A percentile compares a stretch with the other conserved stretches of the same genome.
These are phyloP conservation scores for Plutomurus gul DNA, from an alignment of 1,140 invertebrate genomes.

Conservation along the genomic window DNA sequence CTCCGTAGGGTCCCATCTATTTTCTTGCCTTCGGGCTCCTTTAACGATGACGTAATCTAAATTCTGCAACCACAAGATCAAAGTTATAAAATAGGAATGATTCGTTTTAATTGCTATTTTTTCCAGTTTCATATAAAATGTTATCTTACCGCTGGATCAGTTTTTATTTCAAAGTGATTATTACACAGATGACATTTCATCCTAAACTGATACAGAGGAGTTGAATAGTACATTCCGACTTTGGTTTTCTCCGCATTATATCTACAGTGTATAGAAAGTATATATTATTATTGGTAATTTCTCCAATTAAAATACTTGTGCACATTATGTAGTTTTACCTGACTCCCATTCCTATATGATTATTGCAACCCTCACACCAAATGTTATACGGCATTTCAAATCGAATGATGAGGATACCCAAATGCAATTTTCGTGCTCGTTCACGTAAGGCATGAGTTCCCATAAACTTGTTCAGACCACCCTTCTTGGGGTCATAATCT, in stretches of 20 bases:
- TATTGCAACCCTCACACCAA: slow-evolving; percentile 97
- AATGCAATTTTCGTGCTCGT: slow-evolving; percentile 87
- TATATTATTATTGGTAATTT: neutral
- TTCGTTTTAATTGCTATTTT: neutral
- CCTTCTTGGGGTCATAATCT: slow-evolving; percentile 92
- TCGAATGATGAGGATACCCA: slow-evolving; percentile 96
- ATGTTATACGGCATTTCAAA: slow-evolving; percentile 99
- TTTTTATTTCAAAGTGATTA: slow-evolving; percentile 98
- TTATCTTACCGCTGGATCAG: slow-evolving; percentile 88
- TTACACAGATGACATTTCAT: slow-evolving; percentile 99
- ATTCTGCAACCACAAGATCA: slow-evolving; percentile 69
- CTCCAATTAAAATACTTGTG: neutral
- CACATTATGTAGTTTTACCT: too few species aligned
- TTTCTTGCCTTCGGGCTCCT: slow-evolving; percentile 94
- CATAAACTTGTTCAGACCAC: slow-evolving; percentile 90
- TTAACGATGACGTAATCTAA: slow-evolving; percentile 95
- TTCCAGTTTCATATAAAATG: neutral
- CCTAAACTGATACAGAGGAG: slow-evolving; percentile 95
- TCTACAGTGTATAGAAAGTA: slow-evolving; percentile 55
- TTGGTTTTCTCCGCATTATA: slow-evolving; percentile 99
- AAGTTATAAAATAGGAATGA: neutral
- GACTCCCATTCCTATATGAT: slow-evolving; percentile 99
- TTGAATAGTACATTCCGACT: slow-evolving; percentile 97
- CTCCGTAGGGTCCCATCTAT: slow-evolving; percentile 94
- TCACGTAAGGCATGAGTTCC: slow-evolving; percentile 96